Evolutionary conservation across 37 sponge, comb jelly and placozoan species (phyloP).

Genomic region (Halisarca cf. caerulea): DNA sequence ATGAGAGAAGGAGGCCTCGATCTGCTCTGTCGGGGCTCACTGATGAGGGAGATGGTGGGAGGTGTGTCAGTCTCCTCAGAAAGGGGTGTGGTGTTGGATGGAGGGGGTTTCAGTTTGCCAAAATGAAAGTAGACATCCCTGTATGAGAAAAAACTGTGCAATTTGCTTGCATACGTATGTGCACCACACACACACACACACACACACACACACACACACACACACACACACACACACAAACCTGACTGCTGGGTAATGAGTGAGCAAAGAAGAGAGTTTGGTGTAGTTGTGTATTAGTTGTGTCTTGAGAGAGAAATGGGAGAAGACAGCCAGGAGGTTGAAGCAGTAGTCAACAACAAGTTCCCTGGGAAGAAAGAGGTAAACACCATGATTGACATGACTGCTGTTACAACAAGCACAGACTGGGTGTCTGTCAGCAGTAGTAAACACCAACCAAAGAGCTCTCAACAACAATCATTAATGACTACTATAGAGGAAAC

Average conservation of each 20-base stretch:
- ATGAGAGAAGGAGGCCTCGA: conserved; percentile 30
- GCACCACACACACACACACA: not conserved
- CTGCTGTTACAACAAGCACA: too few relatives aligned
- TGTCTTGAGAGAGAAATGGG: conserved; percentile 44
- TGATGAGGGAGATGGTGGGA: not conserved
- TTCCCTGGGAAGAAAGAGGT: not conserved
- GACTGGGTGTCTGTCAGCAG: too few relatives aligned
- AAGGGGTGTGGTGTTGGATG: not conserved
- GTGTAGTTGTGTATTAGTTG: conserved; percentile 51
- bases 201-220: conserved; percentile 14
- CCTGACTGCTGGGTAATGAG: conserved; percentile 48
- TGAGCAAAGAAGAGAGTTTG: conserved; percentile 30
- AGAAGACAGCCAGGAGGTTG: conserved; percentile 25
- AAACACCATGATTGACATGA: not conserved
- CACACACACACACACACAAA: not conserved
- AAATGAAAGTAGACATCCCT: conserved; percentile 11
- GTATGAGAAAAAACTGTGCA: not conserved
- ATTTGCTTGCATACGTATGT: not conserved
- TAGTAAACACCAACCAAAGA: too few relatives aligned
- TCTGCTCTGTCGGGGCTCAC: conserved; percentile 16
- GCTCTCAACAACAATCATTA: too few relatives aligned
- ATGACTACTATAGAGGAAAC: too few relatives aligned
- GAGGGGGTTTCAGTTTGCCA: conserved; percentile 8
- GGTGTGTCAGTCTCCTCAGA: not conserved
- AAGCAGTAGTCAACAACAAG: conserved; percentile 35